phyloP scores from a whole-genome alignment of 2,113 vertebrate species.

The Chaenocephalus aceratus region DNA sequence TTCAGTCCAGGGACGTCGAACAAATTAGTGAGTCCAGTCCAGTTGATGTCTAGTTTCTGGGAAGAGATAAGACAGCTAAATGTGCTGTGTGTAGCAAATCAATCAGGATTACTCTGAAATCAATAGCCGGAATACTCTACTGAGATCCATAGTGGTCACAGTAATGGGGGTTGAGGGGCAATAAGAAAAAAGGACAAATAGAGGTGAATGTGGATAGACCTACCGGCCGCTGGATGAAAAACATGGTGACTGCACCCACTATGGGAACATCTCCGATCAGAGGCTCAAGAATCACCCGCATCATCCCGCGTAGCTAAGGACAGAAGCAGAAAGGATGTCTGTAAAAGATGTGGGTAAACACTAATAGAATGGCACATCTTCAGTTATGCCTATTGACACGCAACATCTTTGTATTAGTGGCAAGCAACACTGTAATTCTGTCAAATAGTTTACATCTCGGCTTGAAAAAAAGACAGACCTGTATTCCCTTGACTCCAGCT shows the following conservation, averaged over 20 bases:
- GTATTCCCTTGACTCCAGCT: slow-evolving; percentile 94
- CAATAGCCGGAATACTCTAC: slow-evolving; percentile 38
- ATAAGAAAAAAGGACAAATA: slow-evolving; percentile 25
- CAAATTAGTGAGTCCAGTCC: slow-evolving; percentile 95
- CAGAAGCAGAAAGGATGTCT: slow-evolving; percentile 16
- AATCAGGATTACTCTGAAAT: slow-evolving; percentile 27
- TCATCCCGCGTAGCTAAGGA: slow-evolving; percentile 89
- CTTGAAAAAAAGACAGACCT: slow-evolving; percentile 80
- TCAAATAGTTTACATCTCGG: not conserved
- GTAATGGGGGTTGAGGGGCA: not conserved
- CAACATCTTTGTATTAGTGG: not conserved
- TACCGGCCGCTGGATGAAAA: slow-evolving; percentile 94
- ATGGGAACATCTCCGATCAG: slow-evolving; percentile 92
- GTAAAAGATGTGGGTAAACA: too few relatives aligned
- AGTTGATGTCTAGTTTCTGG: slow-evolving; percentile 93
- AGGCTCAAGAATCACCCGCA: slow-evolving; percentile 94
- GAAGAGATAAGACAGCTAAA: slow-evolving; percentile 33
- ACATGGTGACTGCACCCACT: slow-evolving; percentile 93
- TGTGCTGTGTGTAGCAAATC: slow-evolving; percentile 3
- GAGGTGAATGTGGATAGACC: slow-evolving; percentile 65
- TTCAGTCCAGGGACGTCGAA: slow-evolving; percentile 94
- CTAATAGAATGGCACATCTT: fast-evolving
- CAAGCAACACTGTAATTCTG: not conserved
- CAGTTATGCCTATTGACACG: not conserved
- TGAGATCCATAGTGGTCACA: slow-evolving; percentile 16